These are phyloP conservation scores for Leptothorax acervorum DNA, from an alignment of 2,888 invertebrate species.

Conservation along the genomic window DNA sequence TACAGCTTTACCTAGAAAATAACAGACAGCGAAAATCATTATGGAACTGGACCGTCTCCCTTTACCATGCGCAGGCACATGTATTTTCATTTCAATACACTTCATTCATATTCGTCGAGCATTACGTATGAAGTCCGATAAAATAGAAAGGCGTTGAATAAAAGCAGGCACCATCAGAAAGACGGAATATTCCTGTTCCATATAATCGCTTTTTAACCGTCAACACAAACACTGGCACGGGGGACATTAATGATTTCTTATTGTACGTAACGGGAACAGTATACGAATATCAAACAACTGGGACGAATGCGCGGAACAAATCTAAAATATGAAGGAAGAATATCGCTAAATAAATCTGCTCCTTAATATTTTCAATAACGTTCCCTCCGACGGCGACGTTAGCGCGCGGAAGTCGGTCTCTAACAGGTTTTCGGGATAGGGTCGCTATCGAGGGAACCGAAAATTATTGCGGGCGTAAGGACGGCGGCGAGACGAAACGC, in stretches of 20 bases:
- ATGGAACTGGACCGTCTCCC: slow-evolving; percentile 25
- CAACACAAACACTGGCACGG: background rate
- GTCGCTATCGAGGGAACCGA: slow-evolving; percentile 42
- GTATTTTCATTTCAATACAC: slow-evolving; percentile 53
- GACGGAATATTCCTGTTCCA: slow-evolving; percentile 39
- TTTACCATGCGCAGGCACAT: slow-evolving; percentile 5
- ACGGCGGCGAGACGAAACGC: slow-evolving; percentile 45
- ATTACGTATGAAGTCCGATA: slow-evolving; percentile 46
- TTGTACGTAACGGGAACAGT: slow-evolving; percentile 23
- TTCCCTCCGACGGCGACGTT: slow-evolving; percentile 9
- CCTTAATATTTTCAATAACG: slow-evolving; percentile 53
- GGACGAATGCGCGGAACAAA: background rate
- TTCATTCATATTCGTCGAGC: slow-evolving; percentile 45
- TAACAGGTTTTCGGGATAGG: slow-evolving; percentile 24
- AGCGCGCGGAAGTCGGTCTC: slow-evolving; percentile 5
- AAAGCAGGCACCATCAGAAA: slow-evolving; percentile 35
- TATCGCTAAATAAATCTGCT: slow-evolving; percentile 42
- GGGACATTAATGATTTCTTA: slow-evolving; percentile 41
- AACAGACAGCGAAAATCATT: slow-evolving; percentile 44
- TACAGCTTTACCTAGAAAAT: slow-evolving; percentile 28
- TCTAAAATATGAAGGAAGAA: slow-evolving; percentile 34
- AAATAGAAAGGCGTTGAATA: slow-evolving; percentile 35
- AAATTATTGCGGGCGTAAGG: slow-evolving; percentile 45
- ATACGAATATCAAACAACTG: slow-evolving; percentile 7
- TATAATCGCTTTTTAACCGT: slow-evolving; percentile 31